Percentiles rank a stretch among this genome's conserved stretches.
phyloP scores from a whole-genome alignment of 2,888 invertebrate species.

The Drosophila quinaria region DNA sequence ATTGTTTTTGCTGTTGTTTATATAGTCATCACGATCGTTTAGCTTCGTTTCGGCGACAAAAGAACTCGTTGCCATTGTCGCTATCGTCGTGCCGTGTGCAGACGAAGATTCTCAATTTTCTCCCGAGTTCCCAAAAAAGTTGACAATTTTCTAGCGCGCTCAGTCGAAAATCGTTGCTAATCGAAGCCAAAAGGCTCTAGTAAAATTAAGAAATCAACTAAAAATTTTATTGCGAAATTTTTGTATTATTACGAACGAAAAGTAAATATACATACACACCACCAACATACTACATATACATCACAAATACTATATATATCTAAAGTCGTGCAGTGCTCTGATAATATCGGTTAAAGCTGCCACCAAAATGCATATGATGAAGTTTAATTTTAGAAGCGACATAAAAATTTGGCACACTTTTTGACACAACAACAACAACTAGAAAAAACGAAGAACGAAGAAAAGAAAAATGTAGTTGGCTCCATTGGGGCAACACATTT shows the following conservation, averaged over 20 bases:
- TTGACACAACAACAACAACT: constrained; percentile 50
- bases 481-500: constrained; percentile 57
- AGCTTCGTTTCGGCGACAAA: constrained; percentile 50
- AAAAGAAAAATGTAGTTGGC: constrained; percentile 54
- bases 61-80: constrained; percentile 49
- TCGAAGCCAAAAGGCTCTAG: constrained; percentile 78
- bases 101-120: constrained; percentile 50
- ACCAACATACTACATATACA: constrained; percentile 5
- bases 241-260: constrained; percentile 80
- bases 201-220: constrained; percentile 67
- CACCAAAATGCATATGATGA: constrained; percentile 57
- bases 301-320: constrained; percentile 18
- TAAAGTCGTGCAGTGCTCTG: constrained; percentile 44
- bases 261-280: constrained; percentile 64
- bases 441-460: constrained; percentile 9
- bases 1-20: constrained; percentile 28
- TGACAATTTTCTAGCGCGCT: constrained; percentile 73
- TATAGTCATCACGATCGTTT: constrained; percentile 72
- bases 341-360: constrained; percentile 65
- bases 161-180: constrained; percentile 82
- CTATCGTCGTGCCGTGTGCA: constrained; percentile 74
- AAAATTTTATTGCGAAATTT: constrained; percentile 50
- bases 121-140: constrained; percentile 36
- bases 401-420: constrained; percentile 68
- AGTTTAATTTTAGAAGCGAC: constrained; percentile 70